phyloP scores from a whole-genome alignment of 2,888 invertebrate genomes.

The Philereme transversata region DNA sequence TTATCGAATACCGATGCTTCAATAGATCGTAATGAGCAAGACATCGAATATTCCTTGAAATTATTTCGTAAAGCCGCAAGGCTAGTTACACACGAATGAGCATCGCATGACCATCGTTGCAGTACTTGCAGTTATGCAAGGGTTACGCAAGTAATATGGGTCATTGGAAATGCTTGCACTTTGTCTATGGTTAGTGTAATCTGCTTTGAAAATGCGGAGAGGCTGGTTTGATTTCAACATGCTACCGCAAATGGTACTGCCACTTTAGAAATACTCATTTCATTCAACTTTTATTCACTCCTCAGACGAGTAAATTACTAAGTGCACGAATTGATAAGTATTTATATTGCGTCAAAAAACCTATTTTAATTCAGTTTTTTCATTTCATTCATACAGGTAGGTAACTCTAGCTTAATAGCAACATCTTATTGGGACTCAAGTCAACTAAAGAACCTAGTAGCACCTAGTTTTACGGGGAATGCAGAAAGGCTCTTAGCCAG shows the following conservation, averaged over 20 bases:
- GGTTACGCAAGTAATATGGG: constrained; percentile 64
- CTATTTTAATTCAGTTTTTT: no score
- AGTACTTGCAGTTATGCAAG: constrained; percentile 53
- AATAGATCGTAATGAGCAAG: constrained; percentile 4
- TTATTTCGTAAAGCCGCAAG: constrained; percentile 54
- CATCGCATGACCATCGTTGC: constrained; percentile 63
- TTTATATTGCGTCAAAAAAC: no score
- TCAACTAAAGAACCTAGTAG: no score
- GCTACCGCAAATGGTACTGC: constrained; percentile 21
- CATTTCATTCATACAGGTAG: no score
- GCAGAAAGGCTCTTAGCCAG: no score
- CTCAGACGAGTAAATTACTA: no score
- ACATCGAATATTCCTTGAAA: constrained; percentile 31
- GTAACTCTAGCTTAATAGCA: no score
- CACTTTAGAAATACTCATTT: constrained; percentile 7
- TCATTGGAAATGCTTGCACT: constrained; percentile 39
- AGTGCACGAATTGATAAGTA: no score
- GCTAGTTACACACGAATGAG: constrained; percentile 58
- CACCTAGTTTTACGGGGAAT: no score
- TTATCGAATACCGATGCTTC: no score
- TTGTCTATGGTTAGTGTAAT: constrained; percentile 30
- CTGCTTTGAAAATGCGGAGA: constrained; percentile 18
- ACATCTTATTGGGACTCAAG: no score
- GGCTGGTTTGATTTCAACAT: constrained; percentile 16
- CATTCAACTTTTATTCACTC: not conserved